Percentiles rank a stretch among this genome's conserved stretches.
Evolutionary conservation across 2,797 vertebrate genomes (phyloP).

Genomic region (Neosalanx taihuensis): DNA sequence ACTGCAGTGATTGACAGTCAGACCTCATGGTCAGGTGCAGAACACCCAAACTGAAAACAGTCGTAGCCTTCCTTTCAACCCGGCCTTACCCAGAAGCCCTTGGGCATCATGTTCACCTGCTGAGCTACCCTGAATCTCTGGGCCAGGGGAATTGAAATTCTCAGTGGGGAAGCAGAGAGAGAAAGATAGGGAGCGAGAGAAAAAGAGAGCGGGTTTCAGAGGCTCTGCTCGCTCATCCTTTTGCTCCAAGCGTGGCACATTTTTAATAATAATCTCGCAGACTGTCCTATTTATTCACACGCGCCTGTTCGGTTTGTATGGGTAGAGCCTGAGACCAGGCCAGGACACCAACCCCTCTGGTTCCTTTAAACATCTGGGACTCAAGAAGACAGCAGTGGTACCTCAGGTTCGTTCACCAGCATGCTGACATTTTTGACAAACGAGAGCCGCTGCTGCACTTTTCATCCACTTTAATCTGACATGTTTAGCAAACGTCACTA

Average conservation of each 20-base stretch:
- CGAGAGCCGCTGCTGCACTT: background rate
- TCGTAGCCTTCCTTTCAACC: slow-evolving; percentile 44
- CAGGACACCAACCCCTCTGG: slow-evolving; percentile 38
- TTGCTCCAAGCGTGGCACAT: slow-evolving; percentile 55
- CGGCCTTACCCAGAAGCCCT: slow-evolving; percentile 37
- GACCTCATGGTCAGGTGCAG: slow-evolving; percentile 3
- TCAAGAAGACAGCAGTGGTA: slow-evolving; percentile 18
- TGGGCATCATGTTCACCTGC: slow-evolving; percentile 46
- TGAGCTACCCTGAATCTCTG: slow-evolving; percentile 50
- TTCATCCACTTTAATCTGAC: slow-evolving; percentile 36
- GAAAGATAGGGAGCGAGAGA: slow-evolving; percentile 37
- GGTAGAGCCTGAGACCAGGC: slow-evolving; percentile 41
- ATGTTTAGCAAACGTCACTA: slow-evolving; percentile 26
- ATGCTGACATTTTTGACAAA: slow-evolving; percentile 11
- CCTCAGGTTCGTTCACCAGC: slow-evolving; percentile 52
- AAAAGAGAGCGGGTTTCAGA: slow-evolving; percentile 48
- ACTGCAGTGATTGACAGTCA: slow-evolving; percentile 10
- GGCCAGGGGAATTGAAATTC: slow-evolving; percentile 55
- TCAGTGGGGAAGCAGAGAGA: slow-evolving; percentile 55
- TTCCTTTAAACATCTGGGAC: slow-evolving; percentile 42
- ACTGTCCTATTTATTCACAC: slow-evolving; percentile 48
- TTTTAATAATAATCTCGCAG: slow-evolving; percentile 64
- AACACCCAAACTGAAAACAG: slow-evolving; percentile 53
- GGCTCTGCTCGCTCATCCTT: slow-evolving; percentile 43
- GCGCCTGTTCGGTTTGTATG: slow-evolving; percentile 44